Percentiles rank a stretch among this genome's conserved stretches.
Conservation (phyloP, 2,797 vertebrate genomes). For the Vultur gryphus region DNA sequence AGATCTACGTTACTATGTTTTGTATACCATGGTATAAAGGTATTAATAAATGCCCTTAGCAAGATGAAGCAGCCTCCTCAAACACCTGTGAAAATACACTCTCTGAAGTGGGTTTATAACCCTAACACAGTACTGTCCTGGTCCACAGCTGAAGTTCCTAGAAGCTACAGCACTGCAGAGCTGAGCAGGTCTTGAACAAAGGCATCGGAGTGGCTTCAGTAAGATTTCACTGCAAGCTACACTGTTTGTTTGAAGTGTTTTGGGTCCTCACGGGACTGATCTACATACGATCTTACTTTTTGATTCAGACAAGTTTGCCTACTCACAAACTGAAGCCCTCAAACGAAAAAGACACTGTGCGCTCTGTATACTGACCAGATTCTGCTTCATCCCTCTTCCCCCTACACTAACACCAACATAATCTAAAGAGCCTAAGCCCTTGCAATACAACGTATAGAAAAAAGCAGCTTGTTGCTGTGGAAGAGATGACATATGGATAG, state of each 20-base stretch:
- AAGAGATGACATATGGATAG: neutral
- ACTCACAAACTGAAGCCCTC: neutral
- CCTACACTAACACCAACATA: neutral
- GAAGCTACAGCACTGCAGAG: neutral
- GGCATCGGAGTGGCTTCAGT: neutral
- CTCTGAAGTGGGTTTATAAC: neutral
- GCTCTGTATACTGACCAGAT: neutral
- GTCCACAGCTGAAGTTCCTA: neutral
- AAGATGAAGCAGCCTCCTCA: neutral
- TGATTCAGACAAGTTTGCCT: neutral
- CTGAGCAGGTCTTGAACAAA: neutral
- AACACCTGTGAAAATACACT: neutral
- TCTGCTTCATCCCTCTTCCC: neutral
- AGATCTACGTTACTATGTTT: neutral
- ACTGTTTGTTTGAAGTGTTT: neutral
- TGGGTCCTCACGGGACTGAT: neutral
- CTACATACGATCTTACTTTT: neutral
- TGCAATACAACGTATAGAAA: neutral
- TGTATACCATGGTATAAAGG: neutral
- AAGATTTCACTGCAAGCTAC: neutral
- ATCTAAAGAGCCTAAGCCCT: neutral
- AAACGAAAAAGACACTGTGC: neutral
- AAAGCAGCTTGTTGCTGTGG: neutral
- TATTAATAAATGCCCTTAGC: neutral
- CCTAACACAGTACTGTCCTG: neutral